phyloP scores from a whole-genome alignment of 1,140 invertebrate genomes.

The Pissodes strobi region DNA sequence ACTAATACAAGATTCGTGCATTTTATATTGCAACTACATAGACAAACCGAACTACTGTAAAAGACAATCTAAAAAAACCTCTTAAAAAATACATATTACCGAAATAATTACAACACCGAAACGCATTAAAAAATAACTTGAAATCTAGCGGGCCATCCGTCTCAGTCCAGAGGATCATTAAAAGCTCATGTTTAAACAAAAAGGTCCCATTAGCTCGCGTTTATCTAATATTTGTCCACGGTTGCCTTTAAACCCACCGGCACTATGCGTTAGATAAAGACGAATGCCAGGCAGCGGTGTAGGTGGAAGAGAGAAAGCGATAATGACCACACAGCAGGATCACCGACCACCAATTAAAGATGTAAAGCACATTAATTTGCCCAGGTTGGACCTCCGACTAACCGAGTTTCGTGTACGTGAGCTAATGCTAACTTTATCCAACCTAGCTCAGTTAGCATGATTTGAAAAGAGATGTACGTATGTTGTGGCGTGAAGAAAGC shows the following conservation, averaged over 20 bases:
- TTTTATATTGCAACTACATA: constrained; percentile 1
- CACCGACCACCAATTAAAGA: constrained; percentile 57
- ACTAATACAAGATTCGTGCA: too few species aligned
- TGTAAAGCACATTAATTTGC: constrained; percentile 58
- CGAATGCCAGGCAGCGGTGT: constrained; percentile 33
- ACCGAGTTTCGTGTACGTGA: too few species aligned
- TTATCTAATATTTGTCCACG: constrained; percentile 57
- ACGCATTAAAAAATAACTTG: constrained; percentile 7
- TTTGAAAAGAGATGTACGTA: constrained; percentile 8
- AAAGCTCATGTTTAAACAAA: constrained; percentile 55
- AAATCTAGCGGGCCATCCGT: constrained; percentile 27
- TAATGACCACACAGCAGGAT: constrained; percentile 54
- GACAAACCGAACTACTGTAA: constrained; percentile 10
- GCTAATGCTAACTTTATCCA: constrained; percentile 22
- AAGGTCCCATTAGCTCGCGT: constrained; percentile 54
- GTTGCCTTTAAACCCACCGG: constrained; percentile 44
- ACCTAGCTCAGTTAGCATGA: background rate
- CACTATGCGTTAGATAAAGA: constrained; percentile 30
- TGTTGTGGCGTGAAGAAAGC: constrained; percentile 2
- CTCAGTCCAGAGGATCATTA: constrained; percentile 49
- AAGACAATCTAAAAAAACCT: background rate
- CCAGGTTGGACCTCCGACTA: constrained; percentile 48
- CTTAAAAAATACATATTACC: constrained; percentile 15
- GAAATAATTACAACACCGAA: constrained; percentile 17
- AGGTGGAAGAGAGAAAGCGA: constrained; percentile 36